Conservation (phyloP, 2,888 invertebrate genomes). For the Papilio elwesi region DNA sequence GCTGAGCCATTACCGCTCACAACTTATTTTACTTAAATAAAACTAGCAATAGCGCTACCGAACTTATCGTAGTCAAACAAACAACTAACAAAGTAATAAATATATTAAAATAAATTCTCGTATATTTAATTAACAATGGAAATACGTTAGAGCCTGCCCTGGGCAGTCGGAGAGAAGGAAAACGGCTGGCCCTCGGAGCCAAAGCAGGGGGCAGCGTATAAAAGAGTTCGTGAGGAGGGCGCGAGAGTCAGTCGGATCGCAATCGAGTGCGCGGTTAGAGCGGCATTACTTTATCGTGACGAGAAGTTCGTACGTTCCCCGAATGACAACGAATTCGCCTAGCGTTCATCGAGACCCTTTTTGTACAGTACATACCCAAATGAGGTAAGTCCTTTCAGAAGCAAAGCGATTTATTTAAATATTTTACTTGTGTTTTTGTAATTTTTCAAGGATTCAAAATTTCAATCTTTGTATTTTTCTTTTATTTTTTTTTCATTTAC, state of each 20-base stretch:
- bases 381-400: constrained; percentile 22
- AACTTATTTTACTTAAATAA: too few relatives aligned
- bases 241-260: constrained; percentile 75
- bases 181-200: constrained; percentile 57
- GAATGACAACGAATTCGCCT: constrained; percentile 37
- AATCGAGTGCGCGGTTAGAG: constrained; percentile 53
- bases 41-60: too few relatives aligned
- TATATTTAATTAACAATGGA: constrained; percentile 17
- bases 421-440: too few relatives aligned
- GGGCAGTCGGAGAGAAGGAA: constrained; percentile 60
- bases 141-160: constrained; percentile 41
- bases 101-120: not conserved
- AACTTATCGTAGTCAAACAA: too few relatives aligned
- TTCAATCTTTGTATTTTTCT: too few relatives aligned
- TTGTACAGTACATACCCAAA: constrained; percentile 6
- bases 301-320: constrained; percentile 50
- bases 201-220: constrained; percentile 70
- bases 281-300: constrained; percentile 52
- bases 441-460: too few relatives aligned
- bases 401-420: too few relatives aligned
- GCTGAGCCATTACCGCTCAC: too few relatives aligned
- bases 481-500: too few relatives aligned
- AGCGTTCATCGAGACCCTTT: constrained; percentile 32
- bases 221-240: constrained; percentile 67
- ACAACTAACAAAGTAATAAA: not conserved